Evolutionary conservation across 2,113 vertebrate genomes (phyloP).

Genomic region (Octodon degus): DNA sequence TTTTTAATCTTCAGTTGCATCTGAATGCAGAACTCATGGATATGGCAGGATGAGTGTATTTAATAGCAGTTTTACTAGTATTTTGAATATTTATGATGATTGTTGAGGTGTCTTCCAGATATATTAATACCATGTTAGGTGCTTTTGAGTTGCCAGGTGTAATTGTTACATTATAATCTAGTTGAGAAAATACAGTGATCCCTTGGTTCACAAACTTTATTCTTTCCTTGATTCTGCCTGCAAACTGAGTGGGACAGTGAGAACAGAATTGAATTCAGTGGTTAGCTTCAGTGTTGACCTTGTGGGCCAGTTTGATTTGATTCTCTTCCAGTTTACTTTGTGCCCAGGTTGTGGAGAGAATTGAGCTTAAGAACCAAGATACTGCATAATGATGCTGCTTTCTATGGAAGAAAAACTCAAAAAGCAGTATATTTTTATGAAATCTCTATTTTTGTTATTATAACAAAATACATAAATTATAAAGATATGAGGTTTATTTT

Average conservation of each 20-base stretch:
- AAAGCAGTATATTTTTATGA: conserved; percentile 27
- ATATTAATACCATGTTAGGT: neutral
- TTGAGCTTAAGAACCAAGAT: neutral
- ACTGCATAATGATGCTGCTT: neutral
- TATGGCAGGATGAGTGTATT: neutral
- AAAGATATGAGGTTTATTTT: neutral
- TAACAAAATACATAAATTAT: neutral
- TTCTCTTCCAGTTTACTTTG: neutral
- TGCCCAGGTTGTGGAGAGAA: neutral
- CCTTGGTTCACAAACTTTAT: neutral
- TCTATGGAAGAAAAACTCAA: conserved; percentile 13
- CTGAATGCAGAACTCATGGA: neutral
- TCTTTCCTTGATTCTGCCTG: neutral
- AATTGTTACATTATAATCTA: conserved; percentile 19
- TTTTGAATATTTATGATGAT: conserved; percentile 44
- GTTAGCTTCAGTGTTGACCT: neutral
- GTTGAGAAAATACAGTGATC: neutral
- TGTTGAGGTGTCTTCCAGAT: neutral
- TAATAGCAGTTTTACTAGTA: conserved; percentile 17
- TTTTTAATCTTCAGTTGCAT: neutral
- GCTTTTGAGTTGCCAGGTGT: neutral
- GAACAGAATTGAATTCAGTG: neutral
- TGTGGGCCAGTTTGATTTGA: neutral
- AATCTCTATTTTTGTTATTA: neutral
- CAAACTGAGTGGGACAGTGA: neutral